phyloP scores from a whole-genome alignment of 1,140 invertebrate species.

The Trichoplusia ni region DNA sequence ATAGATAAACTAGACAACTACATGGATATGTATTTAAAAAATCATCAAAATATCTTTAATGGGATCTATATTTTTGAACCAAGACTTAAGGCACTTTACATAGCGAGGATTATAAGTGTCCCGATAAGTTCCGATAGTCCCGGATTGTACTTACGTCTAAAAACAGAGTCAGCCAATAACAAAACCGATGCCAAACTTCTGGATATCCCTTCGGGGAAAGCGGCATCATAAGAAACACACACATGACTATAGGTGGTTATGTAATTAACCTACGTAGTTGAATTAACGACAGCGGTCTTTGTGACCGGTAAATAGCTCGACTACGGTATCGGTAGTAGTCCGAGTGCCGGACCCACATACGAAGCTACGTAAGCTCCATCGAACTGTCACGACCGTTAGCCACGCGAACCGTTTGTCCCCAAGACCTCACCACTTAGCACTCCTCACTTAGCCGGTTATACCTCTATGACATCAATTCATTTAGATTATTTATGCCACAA shows the following conservation, averaged over 20 bases:
- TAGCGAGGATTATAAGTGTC: too few relatives aligned
- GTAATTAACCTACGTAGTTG: not conserved
- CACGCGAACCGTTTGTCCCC: conserved; percentile 38
- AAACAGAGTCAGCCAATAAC: too few relatives aligned
- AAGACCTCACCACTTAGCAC: conserved; percentile 31
- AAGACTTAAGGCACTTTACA: too few relatives aligned
- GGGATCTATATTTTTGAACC: too few relatives aligned
- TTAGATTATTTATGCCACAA: too few relatives aligned
- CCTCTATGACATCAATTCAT: not conserved
- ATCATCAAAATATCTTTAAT: too few relatives aligned
- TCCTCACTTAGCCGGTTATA: not conserved
- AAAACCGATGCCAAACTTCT: too few relatives aligned
- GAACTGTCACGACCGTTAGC: conserved; percentile 52
- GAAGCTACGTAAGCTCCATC: not conserved
- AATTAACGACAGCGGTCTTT: conserved; percentile 1
- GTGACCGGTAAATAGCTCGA: not conserved
- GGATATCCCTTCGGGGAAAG: too few relatives aligned
- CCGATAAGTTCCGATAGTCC: too few relatives aligned
- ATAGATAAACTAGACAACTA: too few relatives aligned
- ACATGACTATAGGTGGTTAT: not conserved
- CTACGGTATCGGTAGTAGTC: conserved; percentile 8
- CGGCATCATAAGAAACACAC: not conserved
- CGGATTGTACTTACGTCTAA: too few relatives aligned
- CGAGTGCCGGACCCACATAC: not conserved
- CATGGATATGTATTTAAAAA: too few relatives aligned